Conservation (phyloP, 2,797 vertebrate genomes). For the Lycodopsis pacificus region DNA sequence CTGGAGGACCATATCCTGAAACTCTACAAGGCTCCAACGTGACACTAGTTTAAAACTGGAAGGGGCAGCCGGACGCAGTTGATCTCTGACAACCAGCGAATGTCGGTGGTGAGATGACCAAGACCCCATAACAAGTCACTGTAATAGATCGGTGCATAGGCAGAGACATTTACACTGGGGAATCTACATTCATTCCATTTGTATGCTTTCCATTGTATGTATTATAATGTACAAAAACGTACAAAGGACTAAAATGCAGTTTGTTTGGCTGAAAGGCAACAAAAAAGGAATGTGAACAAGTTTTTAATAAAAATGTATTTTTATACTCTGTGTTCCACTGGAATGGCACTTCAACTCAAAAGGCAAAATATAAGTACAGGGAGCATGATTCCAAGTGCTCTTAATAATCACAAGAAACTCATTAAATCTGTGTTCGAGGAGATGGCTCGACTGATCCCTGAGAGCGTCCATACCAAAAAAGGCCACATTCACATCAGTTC, state of each 20-base stretch:
- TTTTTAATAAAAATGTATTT: slow-evolving; percentile 63
- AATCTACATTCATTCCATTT: slow-evolving; percentile 44
- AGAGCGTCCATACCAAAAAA: slow-evolving; percentile 70
- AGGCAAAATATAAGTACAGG: neutral
- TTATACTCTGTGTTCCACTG: slow-evolving; percentile 51
- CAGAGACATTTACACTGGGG: slow-evolving; percentile 18
- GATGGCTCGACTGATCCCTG: slow-evolving; percentile 5
- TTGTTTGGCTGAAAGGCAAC: slow-evolving; percentile 34
- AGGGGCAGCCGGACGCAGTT: slow-evolving; percentile 2
- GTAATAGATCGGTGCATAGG: neutral
- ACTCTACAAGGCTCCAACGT: slow-evolving; percentile 85
- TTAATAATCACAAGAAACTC: slow-evolving; percentile 11
- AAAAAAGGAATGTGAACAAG: slow-evolving; percentile 39
- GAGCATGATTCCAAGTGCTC: slow-evolving; percentile 6
- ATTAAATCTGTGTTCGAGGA: slow-evolving; percentile 13
- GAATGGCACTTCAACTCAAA: slow-evolving; percentile 34
- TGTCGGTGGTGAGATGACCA: neutral
- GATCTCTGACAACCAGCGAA: neutral
- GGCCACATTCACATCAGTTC: slow-evolving; percentile 55
- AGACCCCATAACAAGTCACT: slow-evolving; percentile 1
- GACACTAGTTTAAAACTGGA: slow-evolving; percentile 18
- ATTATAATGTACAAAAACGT: slow-evolving; percentile 5
- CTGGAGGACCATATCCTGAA: slow-evolving; percentile 94
- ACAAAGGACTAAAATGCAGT: slow-evolving; percentile 32
- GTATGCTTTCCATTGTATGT: neutral